Evolutionary conservation across 2,797 vertebrate species (phyloP).

Genomic region (Acropternis orthonyx): DNA sequence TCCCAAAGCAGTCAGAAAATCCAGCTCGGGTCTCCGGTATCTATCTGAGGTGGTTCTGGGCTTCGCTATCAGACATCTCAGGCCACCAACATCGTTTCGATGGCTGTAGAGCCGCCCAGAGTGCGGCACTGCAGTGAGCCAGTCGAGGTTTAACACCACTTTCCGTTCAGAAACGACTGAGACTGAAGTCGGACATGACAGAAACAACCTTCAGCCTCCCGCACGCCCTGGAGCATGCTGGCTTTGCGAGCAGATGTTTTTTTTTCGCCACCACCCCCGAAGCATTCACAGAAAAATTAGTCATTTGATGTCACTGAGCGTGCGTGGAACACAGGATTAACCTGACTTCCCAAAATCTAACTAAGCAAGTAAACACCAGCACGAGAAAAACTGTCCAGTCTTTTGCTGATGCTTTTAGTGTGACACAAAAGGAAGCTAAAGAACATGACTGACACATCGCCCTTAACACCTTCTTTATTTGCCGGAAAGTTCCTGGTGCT

Average conservation of each 20-base stretch:
- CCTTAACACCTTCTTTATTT: not conserved
- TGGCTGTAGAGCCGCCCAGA: not conserved
- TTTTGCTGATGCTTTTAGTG: not conserved
- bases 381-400: not conserved
- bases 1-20: not conserved
- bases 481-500: slow-evolving; percentile 4
- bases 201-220: not conserved
- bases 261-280: not conserved
- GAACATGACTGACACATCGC: not conserved
- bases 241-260: not conserved
- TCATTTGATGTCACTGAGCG: not conserved
- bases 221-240: not conserved
- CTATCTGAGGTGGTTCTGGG: not conserved
- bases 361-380: not conserved
- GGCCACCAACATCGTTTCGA: not conserved
- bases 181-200: not conserved
- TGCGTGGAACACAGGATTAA: not conserved
- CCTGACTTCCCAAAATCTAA: not conserved
- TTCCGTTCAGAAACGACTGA: not conserved
- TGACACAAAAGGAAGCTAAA: slow-evolving; percentile 30
- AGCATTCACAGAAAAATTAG: not conserved
- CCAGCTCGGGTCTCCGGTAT: not conserved
- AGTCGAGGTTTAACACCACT: not conserved
- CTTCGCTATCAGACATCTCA: not conserved
- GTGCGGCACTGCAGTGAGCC: not conserved